Base-by-base conservation (phyloP, 2,113 vertebrate genomes). In the Trogon melanurus region DNA sequence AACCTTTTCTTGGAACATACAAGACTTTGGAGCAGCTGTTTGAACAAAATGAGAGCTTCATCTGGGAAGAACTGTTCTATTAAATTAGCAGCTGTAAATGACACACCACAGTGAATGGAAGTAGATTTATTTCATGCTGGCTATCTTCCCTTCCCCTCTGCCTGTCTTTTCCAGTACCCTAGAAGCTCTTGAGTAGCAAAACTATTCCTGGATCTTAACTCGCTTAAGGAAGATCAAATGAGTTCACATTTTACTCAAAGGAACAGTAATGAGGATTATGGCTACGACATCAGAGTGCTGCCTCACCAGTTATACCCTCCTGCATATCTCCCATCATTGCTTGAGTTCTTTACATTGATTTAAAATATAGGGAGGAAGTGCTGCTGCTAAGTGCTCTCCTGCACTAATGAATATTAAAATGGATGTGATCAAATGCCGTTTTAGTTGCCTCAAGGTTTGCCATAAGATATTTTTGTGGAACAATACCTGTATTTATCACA, bases 291-390 rank as follows among this genome's bases (percentile, higher is more conserved):
- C 64, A 51, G 34, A 76, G 23, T 73, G 30, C 56, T 54, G 6
- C 81, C 69, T 79, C 6, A 5, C 57, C 53, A 47, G 22, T 80
- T 71, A 70, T 10, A 65, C 29, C 47, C 13, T 54, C 20, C 41
- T 75, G 61, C 15, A 4, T 50, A 16, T 75, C 50, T 84, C 38
- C 38, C 65, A 81, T 93, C 87, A 26, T 58, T 94, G 58, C 54
- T 93, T 75, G 87, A 75, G 84, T 94, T 93, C 74, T 88, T 69
- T 91, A 47, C 79, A 80, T 80, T 96, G 85, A 75, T 89, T 96
- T 96, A 78, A 26, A 79, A 20, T 89, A 36, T 25, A 62, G 30
- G 57, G 38, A 67, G 79, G 54, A 60, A 74, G 11, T 41, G 32
- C 30, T 72, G 51, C 30, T 86, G 84, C 0, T 66, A 20, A 38